Evolutionary conservation across 2,888 invertebrate species (phyloP), one percentile per base, ranked within the genome.

Genomic region (Apotomis capreana): DNA sequence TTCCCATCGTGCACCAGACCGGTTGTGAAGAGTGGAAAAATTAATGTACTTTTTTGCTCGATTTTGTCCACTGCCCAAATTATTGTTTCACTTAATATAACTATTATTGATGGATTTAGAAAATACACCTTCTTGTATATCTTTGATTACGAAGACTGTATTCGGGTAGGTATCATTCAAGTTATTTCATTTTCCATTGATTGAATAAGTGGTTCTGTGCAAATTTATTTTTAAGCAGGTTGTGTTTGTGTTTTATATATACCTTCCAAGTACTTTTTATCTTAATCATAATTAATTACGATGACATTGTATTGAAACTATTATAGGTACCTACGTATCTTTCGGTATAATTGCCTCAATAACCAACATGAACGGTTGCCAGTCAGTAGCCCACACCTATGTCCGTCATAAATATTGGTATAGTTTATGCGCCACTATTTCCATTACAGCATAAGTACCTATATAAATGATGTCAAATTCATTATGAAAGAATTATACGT

Each of bases 371-470:
- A 3, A n/a, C 55, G 26, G 26, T 55, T 40, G 40, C 5, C 40
- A 4, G 40, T 40, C 15, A 26, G 26, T 26, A 26, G 26, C 26
- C 15, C 26, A 26, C 26, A 26, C 26, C 77, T 74, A 74, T 82
- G 81, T 82, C 86, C 86, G 87, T 87, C 87, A 86, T 83, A 74
- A 84, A 84, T 85, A 83, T 88, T 88, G 86, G 46, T 78, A 74
- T 83, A 82, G 84, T 80, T 82, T 81, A 78, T 75, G 75, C 75
- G 74, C 71, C 74, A 74, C 74, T 70, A 78, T 79, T 76, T 76
- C 73, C 73, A 74, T 76, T 68, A 74, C 70, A 67, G 55, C 59
- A 62, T 74, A 72, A 72, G 63, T 75, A 26, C 1, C 26, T 26
- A 26, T 26, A 77, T 75, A 79, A 77, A 80, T 78, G 75, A 78